Conservation (phyloP, 2,113 vertebrate species). For the Thinocorus orbignyianus region DNA sequence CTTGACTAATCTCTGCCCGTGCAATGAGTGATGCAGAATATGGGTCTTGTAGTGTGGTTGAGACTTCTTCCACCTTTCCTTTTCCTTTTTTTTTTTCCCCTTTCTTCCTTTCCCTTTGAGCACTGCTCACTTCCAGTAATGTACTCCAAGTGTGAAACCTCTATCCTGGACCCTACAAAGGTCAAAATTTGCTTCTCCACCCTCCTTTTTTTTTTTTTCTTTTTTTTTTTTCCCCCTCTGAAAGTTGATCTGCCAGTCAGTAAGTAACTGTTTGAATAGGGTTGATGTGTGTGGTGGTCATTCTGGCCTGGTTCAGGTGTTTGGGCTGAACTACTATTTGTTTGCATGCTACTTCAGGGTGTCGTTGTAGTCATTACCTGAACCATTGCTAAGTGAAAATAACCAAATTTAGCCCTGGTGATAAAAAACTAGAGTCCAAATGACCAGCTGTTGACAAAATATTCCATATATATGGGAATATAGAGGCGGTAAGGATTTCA, state of each 20-base stretch:
- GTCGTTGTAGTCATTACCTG: neutral
- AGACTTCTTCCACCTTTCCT: neutral
- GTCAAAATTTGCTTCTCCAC: neutral
- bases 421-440: neutral
- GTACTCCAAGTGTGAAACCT: neutral
- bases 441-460: neutral
- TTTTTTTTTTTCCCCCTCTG: neutral
- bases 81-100: too few species aligned
- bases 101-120: neutral
- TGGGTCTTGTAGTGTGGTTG: neutral
- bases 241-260: neutral
- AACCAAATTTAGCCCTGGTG: neutral
- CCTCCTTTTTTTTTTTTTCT: neutral
- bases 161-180: neutral
- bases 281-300: neutral
- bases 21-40: neutral
- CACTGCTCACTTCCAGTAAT: neutral
- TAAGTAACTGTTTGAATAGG: neutral
- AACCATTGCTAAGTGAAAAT: neutral
- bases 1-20: neutral
- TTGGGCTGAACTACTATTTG: slow-evolving; percentile 20
- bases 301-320: slow-evolving; percentile 24
- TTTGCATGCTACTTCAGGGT: neutral
- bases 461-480: neutral
- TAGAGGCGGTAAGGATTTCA: neutral